Conservation (phyloP, 2,797 vertebrate species). For the Diplodus sargus region DNA sequence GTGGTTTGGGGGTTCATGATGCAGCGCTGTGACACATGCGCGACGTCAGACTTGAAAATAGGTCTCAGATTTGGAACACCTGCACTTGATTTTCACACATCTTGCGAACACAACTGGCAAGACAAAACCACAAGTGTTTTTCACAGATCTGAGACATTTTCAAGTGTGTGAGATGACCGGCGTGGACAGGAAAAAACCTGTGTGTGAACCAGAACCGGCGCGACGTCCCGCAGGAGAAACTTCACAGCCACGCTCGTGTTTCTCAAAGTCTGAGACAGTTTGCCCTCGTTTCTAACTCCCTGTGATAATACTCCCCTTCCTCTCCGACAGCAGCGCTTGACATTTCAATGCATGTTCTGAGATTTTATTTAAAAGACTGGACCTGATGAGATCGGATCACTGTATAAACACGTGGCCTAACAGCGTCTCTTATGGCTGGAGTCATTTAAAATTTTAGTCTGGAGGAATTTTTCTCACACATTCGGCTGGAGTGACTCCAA, state of each 20-base stretch:
- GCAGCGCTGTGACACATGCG: conserved; percentile 25
- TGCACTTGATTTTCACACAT: conserved; percentile 14
- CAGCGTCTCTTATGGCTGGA: conserved; percentile 31
- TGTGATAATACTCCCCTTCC: conserved; percentile 34
- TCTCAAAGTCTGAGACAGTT: conserved; percentile 24
- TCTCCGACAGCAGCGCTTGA: conserved; percentile 25
- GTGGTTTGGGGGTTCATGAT: conserved; percentile 52
- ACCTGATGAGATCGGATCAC: conserved; percentile 13
- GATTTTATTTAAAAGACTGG: conserved; percentile 21
- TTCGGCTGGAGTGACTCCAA: not conserved
- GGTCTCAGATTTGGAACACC: conserved; percentile 12
- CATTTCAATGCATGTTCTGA: conserved; percentile 47
- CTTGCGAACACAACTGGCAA: no score
- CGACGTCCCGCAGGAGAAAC: conserved; percentile 4
- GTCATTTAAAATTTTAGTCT: conserved; percentile 22
- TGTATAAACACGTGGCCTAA: conserved; percentile 6
- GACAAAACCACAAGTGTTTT: conserved; percentile 4
- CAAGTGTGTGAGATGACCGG: conserved; percentile 31
- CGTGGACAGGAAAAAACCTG: conserved; percentile 10
- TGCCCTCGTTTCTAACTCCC: conserved; percentile 45
- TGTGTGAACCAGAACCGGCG: conserved; percentile 21
- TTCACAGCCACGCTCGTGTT: conserved; percentile 28
- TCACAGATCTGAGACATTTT: conserved; percentile 38
- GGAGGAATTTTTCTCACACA: not conserved
- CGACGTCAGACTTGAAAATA: conserved; percentile 35